Percentiles rank a stretch among this genome's conserved stretches.
These are phyloP conservation scores for Cynocephalus volans DNA, from an alignment of 2,113 vertebrate genomes.

Conservation along the genomic window DNA sequence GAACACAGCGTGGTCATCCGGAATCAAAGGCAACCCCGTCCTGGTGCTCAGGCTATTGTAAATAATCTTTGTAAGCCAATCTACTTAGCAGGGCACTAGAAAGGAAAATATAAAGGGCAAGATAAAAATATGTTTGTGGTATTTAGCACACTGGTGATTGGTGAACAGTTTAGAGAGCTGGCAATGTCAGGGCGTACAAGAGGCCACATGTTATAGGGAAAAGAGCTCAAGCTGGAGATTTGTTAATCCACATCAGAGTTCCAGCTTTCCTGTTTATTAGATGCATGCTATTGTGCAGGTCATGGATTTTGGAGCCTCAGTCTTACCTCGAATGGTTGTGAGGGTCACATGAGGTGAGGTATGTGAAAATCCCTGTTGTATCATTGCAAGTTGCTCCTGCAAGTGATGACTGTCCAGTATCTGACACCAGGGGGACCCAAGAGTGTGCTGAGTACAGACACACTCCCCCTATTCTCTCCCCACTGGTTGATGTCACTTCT, in stretches of 20 bases:
- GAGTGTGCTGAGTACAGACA: accelerated
- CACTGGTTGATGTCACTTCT: neutral
- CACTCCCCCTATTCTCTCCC: accelerated
- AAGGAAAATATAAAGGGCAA: neutral
- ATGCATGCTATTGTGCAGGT: accelerated
- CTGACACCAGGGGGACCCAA: neutral
- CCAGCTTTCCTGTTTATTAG: accelerated
- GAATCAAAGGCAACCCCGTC: neutral
- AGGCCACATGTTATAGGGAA: accelerated
- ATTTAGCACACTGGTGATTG: neutral
- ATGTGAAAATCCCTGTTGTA: accelerated
- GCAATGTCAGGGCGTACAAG: accelerated
- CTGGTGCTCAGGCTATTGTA: neutral
- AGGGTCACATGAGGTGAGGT: neutral
- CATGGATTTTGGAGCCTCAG: neutral
- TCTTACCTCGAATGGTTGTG: neutral
- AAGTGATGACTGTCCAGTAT: too few species aligned
- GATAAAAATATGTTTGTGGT: neutral
- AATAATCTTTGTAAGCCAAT: neutral
- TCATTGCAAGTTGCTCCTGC: neutral
- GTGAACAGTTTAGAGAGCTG: neutral
- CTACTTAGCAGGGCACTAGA: neutral
- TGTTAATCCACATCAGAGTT: accelerated
- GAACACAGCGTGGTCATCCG: neutral
- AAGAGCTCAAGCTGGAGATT: neutral